Base-by-base conservation (phyloP, 1,140 invertebrate genomes). In the Brachionus plicatilis region DNA sequence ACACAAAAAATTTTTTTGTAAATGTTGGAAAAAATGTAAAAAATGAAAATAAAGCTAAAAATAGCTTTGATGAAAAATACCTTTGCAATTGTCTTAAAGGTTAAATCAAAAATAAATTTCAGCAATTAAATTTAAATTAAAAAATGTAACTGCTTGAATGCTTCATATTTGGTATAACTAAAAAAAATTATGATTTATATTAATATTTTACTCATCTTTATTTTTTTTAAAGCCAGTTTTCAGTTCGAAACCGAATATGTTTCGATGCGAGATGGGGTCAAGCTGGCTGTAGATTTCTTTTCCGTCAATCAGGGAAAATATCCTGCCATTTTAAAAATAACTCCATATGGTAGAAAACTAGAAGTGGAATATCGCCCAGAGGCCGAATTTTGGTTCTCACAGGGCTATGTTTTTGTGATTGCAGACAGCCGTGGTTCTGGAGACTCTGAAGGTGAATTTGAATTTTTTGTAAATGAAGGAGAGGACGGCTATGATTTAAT, bases 401-500 rank as follows among this genome's bases (percentile, higher is more conserved):
- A 17, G 7, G 76, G 53, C 17, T 79, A 79, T 60, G 14, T 60
- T 8, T 79, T 79, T 33, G 53, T 79, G n/a, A 79, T 79, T 50
- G 76, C 76, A 11, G 76, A 79, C 47, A n/a, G 17, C 8, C 45
- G 76, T 5, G 76, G 76, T 33, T 20, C 76, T 1, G 76, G 76
- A 12, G 43, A 79, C 20, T 79, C 76, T 17, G 76, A 70, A 66
- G 79, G 79, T 70, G 29, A 45, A 8, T 65, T 66, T 24, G 41
- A 47, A 45, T 66, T 66, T 83, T 65, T 83, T 41, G 29, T 41
- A 2, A 3, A 50, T 1, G 79, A 83, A 37, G 79, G 79, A 27
- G 9, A 66, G 65, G 79, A 83, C 29, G 65, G 79, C 8, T 83
- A 66, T 20, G 79, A 83, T 41, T 45, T 83, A 14, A 83, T 83